Base-by-base conservation (phyloP, 2,113 vertebrate genomes). In the Ceyx cyanopectus region DNA sequence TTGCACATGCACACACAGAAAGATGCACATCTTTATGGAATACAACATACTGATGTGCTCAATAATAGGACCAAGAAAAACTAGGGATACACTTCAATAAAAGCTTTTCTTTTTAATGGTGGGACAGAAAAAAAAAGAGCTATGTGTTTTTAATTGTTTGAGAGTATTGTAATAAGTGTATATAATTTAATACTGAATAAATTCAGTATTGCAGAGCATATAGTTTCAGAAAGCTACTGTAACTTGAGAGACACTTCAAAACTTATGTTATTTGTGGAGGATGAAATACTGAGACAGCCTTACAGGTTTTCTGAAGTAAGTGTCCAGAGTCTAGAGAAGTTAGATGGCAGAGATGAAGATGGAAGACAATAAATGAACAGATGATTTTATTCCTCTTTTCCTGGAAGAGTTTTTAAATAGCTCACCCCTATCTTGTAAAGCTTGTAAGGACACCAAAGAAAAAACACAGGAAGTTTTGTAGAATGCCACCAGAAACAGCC, bases 391-490 rank as follows among this genome's bases (percentile, higher is more conserved):
- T 81, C 65, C 74, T 76, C 45, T 67, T 80, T 87, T 87, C 76
- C 73, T 63, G 85, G 77, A 83, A 88, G 20, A 68, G 24, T 18
- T 58, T 94, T 79, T 54, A 79, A 89, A 82, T 32, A 91, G 72
- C 48, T 82, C 92, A 63, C 84, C 67, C 50, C 74, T 95, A 48
- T 93, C 86, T 92, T 60, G 70, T 30, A 82, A 48, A 84, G 87
- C 30, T 91, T 81, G 18, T 45, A 83, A 65, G 40, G 75, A 84
- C 48, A 90, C 75, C 68, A 72, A 69, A 72, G 61, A 63, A 92
- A 93, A 85, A 53, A 7, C 68, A 82, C 91, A 89, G 75, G 94
- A 96, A 92, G 87, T 94, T 90, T 91, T 75, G 81, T 65, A 85
- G 80, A 90, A 85, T 43, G 26, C 6, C 12, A 76, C 75, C 85